Percentiles rank a stretch among this genome's conserved stretches.
Evolutionary conservation across 2,888 invertebrate species (phyloP).

Genomic region (Archips xylosteana): DNA sequence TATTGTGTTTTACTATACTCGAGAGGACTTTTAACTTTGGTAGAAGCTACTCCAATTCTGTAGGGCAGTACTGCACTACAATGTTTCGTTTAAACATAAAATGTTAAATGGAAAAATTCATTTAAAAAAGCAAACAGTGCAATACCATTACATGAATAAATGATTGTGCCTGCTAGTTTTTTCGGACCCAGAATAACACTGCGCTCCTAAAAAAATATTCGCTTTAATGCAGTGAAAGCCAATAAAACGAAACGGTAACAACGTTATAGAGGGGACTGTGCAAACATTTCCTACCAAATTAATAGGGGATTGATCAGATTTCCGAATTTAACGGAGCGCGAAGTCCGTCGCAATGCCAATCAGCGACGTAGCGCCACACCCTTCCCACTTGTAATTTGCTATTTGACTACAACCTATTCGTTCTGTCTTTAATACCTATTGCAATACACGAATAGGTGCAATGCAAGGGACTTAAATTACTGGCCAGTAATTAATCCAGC

Average conservation of each 20-base stretch:
- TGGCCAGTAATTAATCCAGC: not conserved
- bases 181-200: conserved; percentile 16
- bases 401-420: conserved; percentile 38
- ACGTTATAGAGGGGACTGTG: conserved; percentile 54
- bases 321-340: conserved; percentile 73
- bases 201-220: conserved; percentile 33
- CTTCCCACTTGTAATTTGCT: conserved; percentile 50
- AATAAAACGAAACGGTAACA: conserved; percentile 70
- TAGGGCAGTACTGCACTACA: not conserved
- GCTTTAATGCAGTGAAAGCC: conserved; percentile 52
- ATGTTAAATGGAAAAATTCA: not conserved
- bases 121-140: conserved; percentile 11
- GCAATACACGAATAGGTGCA: not conserved
- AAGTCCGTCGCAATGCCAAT: conserved; percentile 82
- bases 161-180: conserved; percentile 34
- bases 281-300: conserved; percentile 77
- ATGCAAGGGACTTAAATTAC: not conserved
- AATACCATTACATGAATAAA: conserved; percentile 29
- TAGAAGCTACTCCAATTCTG: not conserved
- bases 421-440: conserved; percentile 20
- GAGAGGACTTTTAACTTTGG: conserved; percentile 6
- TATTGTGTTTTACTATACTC: conserved; percentile 20
- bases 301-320: conserved; percentile 80
- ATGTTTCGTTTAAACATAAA: not conserved
- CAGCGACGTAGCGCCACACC: conserved; percentile 53